phyloP scores from a whole-genome alignment of 2,888 invertebrate genomes.

The Drosophila bunnanda region DNA sequence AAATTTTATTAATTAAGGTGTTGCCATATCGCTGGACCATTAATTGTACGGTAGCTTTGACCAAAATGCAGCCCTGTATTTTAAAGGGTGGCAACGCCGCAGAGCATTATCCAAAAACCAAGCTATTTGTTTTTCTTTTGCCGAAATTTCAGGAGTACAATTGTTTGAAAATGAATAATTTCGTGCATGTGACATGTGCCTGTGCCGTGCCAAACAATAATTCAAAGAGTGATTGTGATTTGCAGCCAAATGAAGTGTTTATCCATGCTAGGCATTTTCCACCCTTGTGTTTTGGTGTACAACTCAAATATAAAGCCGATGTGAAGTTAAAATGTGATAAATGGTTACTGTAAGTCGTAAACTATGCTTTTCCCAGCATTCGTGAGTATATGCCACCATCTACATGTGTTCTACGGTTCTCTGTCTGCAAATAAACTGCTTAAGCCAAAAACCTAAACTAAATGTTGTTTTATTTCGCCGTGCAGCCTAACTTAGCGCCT shows the following conservation, averaged over 20 bases:
- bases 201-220: neutral
- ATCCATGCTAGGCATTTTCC: neutral
- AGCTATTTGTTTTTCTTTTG: slow-evolving; percentile 15
- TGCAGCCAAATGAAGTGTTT: too few relatives aligned
- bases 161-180: neutral
- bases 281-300: slow-evolving; percentile 17
- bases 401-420: slow-evolving; percentile 16
- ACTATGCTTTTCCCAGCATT: neutral
- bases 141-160: neutral
- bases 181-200: neutral
- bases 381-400: slow-evolving; percentile 14
- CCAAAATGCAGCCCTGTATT: slow-evolving; percentile 2
- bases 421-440: slow-evolving; percentile 40
- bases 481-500: slow-evolving; percentile 37
- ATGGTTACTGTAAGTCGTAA: slow-evolving; percentile 9
- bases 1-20: neutral
- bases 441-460: slow-evolving; percentile 34
- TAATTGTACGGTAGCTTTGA: neutral
- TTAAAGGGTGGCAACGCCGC: slow-evolving; percentile 9
- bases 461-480: slow-evolving; percentile 50
- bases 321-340: neutral
- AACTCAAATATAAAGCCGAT: neutral
- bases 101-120: neutral
- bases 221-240: too few relatives aligned
- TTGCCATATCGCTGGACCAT: neutral